Evolutionary conservation across 2,888 invertebrate species (phyloP), one percentile per base, ranked within the genome.

Genomic region (Chloromyia formosa): DNA sequence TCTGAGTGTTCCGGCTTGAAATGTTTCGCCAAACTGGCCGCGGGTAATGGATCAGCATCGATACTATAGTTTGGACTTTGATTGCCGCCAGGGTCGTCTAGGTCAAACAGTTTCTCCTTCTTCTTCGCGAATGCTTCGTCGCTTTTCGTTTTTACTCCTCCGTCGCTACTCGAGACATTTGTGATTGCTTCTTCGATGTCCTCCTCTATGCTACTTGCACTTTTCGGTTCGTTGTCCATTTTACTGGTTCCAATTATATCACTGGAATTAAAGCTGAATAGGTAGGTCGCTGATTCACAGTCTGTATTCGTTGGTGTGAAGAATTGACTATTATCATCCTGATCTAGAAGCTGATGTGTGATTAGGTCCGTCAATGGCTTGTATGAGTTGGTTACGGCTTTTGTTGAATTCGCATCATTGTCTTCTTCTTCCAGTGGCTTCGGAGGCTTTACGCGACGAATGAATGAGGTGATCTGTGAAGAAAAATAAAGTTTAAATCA

Each of bases 131-230:
- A 56, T 10, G 58, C 75, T 35, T 75, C 75, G 22, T 73, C 77
- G 78, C 73, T 76, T 58, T 76, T 78, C 42, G 73, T 75, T 61
- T 78, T 74, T 20, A 62, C 49, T 10, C 71, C 72, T 20, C 73
- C 71, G 7, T 74, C 78, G 23, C 77, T 77, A 66, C 78, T 78
- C 9, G 76, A 58, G 53, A 75, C 76, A 49, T 75, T 76, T 12
- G 77, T 75, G 14, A 84, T 80, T 16, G 82, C 82, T 77, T 85
- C 84, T 77, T 84, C 85, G 60, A 85, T 85, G 45, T 84, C 84
- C 78, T 85, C 85, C 75, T 85, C 85, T 56, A 84, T 83, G 16
- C 75, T 77, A 20, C 71, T 74, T 0, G 61, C 53, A 14, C 60
- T 75, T 23, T 75, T 75, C 22, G 23, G 62, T 49, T 60, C 45